Percentiles rank a stretch among this genome's conserved stretches.
These are phyloP conservation scores for Etheostoma spectabile DNA, from an alignment of 2,113 vertebrate species.

Conservation along the genomic window DNA sequence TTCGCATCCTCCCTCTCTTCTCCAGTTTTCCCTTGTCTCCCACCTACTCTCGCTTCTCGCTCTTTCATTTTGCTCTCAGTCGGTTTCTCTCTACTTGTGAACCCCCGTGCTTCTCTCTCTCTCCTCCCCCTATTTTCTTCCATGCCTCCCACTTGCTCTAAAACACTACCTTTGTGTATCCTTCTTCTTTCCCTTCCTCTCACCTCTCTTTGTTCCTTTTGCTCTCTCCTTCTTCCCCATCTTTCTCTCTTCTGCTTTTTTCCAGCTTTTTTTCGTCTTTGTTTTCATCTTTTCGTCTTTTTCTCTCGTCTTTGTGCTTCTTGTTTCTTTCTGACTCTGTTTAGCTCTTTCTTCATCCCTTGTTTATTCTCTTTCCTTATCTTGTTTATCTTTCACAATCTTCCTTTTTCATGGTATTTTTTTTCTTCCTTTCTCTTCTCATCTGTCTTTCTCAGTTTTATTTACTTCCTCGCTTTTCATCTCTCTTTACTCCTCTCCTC, in stretches of 20 bases:
- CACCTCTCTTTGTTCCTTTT: conserved; percentile 67
- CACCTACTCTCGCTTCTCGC: conserved; percentile 75
- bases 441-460: not conserved
- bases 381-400: not conserved
- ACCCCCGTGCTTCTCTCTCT: conserved; percentile 52
- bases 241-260: conserved; percentile 1
- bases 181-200: conserved; percentile 57
- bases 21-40: conserved; percentile 77
- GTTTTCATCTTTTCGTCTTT: conserved; percentile 14
- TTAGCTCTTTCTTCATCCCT: not conserved
- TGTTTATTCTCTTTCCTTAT: too few relatives aligned
- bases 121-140: conserved; percentile 55
- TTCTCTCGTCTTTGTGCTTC: not conserved
- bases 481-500: not conserved
- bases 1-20: conserved; percentile 69
- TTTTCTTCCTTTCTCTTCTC: not conserved
- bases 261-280: conserved; percentile 26
- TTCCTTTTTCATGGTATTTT: not conserved
- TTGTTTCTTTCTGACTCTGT: not conserved
- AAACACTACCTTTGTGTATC: conserved; percentile 75
- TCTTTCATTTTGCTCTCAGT: conserved; percentile 72
- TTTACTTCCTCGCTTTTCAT: not conserved
- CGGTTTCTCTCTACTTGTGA: conserved; percentile 47
- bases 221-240: conserved; percentile 27
- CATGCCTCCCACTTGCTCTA: conserved; percentile 72